Percentiles rank a stretch among this genome's conserved stretches.
Conservation (phyloP, 1,140 invertebrate genomes). For the Pygmarrhopalites habei region DNA sequence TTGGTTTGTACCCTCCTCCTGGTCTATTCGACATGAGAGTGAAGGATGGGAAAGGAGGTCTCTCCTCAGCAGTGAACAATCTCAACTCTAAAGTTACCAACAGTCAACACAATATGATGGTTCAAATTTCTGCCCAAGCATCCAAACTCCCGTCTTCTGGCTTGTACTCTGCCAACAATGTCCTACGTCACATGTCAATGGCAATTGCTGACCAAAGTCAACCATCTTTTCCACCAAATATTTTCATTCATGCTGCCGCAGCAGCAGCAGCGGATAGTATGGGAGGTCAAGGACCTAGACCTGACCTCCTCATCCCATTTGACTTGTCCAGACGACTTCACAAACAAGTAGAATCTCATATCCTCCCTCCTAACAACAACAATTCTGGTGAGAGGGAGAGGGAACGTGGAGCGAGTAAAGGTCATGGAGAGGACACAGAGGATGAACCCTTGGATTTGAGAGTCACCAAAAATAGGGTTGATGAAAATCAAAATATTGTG, state of each 20-base stretch:
- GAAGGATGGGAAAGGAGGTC: conserved; percentile 59
- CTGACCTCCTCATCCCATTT: conserved; percentile 32
- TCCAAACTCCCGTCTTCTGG: conserved; percentile 11
- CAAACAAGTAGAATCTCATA: not conserved
- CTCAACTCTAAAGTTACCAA: conserved; percentile 1
- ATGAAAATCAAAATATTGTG: conserved; percentile 65
- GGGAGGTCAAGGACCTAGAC: not conserved
- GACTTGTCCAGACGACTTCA: conserved; percentile 29
- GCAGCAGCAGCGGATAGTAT: not conserved
- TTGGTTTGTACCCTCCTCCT: conserved; percentile 52
- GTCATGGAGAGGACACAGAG: not conserved
- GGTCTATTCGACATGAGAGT: conserved; percentile 56
- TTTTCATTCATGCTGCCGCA: conserved; percentile 30
- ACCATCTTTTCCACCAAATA: conserved; percentile 21
- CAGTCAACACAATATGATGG: conserved; percentile 52
- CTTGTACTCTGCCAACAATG: conserved; percentile 15
- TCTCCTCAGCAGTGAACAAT: conserved; percentile 44
- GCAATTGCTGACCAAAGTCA: conserved; percentile 22
- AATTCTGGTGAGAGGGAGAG: no score
- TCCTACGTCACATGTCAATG: conserved; percentile 35
- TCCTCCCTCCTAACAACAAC: no score
- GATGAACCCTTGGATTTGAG: conserved; percentile 75
- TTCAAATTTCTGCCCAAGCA: conserved; percentile 7
- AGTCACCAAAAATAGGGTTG: conserved; percentile 66
- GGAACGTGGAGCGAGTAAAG: no score